These are phyloP conservation scores for Gandaritis pyraliata DNA, from an alignment of 2,888 invertebrate species.

Conservation along the genomic window DNA sequence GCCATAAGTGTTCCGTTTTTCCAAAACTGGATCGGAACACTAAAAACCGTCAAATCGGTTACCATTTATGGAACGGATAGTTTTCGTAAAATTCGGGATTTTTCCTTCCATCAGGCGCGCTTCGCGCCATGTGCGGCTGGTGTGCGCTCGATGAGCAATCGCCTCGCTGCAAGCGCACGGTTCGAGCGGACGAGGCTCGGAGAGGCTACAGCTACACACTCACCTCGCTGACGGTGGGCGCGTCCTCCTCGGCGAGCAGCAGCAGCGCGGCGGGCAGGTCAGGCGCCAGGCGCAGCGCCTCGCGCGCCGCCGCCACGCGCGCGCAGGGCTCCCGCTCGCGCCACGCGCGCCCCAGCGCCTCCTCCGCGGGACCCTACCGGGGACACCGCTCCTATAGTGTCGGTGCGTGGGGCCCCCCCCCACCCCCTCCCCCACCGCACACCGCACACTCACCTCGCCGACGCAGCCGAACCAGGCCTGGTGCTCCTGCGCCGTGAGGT, in stretches of 20 bases:
- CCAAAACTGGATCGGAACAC: too few relatives aligned
- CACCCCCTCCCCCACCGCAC: conserved; percentile 91
- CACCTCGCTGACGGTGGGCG: conserved; percentile 93
- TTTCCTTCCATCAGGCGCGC: too few relatives aligned
- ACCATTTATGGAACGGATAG: too few relatives aligned
- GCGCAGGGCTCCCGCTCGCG: conserved; percentile 93
- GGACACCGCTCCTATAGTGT: conserved; percentile 61
- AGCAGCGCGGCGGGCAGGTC: conserved; percentile 98
- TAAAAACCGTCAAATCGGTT: too few relatives aligned
- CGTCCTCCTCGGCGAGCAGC: conserved; percentile 97
- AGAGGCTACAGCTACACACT: too few relatives aligned
- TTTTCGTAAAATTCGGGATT: too few relatives aligned
- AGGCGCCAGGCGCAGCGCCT: conserved; percentile 92
- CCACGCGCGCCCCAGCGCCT: conserved; percentile 96
- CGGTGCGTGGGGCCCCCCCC: conserved; percentile 64
- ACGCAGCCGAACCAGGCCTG: conserved; percentile 83
- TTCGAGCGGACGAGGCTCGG: too few relatives aligned
- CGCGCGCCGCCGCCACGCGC: conserved; percentile 93
- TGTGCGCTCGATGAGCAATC: too few relatives aligned
- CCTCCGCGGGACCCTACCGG: conserved; percentile 95
- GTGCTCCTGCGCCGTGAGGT: conserved; percentile 99
- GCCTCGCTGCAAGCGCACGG: too few relatives aligned
- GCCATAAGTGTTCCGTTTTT: too few relatives aligned
- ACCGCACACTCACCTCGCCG: conserved; percentile 45
- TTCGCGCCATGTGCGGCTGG: too few relatives aligned